Evolutionary conservation across 2,797 vertebrate species (phyloP).

Genomic region (Neoniphon sammara): DNA sequence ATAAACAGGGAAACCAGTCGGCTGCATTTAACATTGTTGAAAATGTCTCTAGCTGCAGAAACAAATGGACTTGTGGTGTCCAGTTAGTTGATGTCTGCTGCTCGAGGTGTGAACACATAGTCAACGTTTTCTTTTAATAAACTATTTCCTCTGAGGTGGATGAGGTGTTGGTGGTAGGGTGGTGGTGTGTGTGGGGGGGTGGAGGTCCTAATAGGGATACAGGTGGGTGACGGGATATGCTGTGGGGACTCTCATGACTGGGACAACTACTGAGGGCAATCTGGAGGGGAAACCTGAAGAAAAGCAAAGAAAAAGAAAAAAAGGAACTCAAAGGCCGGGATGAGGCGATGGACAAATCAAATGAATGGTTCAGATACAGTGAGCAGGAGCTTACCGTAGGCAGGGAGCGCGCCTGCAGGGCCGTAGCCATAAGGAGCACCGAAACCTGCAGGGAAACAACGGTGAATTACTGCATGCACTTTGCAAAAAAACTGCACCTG

Average conservation of each 20-base stretch:
- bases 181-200: not conserved
- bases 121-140: slow-evolving; percentile 29
- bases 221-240: slow-evolving; percentile 67
- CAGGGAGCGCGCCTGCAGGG: slow-evolving; percentile 84
- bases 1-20: no score
- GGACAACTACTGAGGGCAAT: slow-evolving; percentile 74
- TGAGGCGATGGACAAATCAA: slow-evolving; percentile 25
- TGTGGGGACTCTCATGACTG: slow-evolving; percentile 68
- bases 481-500: no score
- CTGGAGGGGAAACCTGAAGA: slow-evolving; percentile 73
- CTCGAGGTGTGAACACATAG: not conserved
- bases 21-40: no score
- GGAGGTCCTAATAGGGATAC: slow-evolving; percentile 64
- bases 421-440: slow-evolving; percentile 90
- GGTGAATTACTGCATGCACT: no score
- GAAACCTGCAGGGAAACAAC: slow-evolving; percentile 80
- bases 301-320: slow-evolving; percentile 40
- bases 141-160: slow-evolving; percentile 22
- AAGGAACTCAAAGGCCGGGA: slow-evolving; percentile 54
- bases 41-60: no score
- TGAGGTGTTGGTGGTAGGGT: slow-evolving; percentile 2
- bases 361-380: slow-evolving; percentile 24
- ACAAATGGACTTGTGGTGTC: no score
- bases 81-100: not conserved
- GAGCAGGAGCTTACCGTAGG: slow-evolving; percentile 85